Evolutionary conservation across 2,113 vertebrate genomes (phyloP), one percentile per base, ranked within the genome.

Genomic region (Chionodraco myersi): DNA sequence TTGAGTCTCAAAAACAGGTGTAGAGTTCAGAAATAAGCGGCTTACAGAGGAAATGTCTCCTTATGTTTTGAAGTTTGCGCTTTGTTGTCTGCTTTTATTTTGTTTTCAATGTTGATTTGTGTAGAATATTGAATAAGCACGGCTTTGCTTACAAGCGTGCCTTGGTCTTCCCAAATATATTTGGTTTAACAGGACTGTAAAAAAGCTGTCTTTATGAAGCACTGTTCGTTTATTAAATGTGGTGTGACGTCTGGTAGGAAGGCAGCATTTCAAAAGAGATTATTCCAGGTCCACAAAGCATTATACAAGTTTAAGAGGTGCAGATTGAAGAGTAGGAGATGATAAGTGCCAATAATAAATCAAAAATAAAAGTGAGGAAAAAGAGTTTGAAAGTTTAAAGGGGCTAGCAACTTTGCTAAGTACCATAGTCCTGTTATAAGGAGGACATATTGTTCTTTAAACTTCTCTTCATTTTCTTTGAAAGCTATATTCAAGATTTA

Each of bases 1-100:
- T 88, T 85, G 89, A 86, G 73, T 88, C 65, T 48, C 62, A 13
- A 6, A 61, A 6, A 41, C 47, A 58, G 44, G 3, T 21, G 8
- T 3, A 16, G 41, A 36, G 58, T 9, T 56, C 44, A 59, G 44
- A 18, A 49, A 47, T 61, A 2, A 64, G 52, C 59, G 49, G 52
- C 49, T 21, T 41, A 2, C 3, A 23, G n/a, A 18, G 21, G n/a
- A 51, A 68, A 36, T 60, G 47, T 54, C n/a, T 72, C 18, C 21
- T 53, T 47, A 16, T 48, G 36, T 18, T 41, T 47, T 6, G 16
- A 58, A 23, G 36, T 64, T 45, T 61, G 5, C 30, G 36, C 71
- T 62, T 49, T 54, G 9, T 30, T 30, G 30, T 30, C 30, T 30
- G 30, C 3, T 30, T 30, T 41, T 41, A 41, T 7, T 41, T 41